A percentile compares a stretch with the other conserved stretches of the same genome.
Conservation (phyloP, 1,140 invertebrate genomes). For the Vollenhovia emeryi region DNA sequence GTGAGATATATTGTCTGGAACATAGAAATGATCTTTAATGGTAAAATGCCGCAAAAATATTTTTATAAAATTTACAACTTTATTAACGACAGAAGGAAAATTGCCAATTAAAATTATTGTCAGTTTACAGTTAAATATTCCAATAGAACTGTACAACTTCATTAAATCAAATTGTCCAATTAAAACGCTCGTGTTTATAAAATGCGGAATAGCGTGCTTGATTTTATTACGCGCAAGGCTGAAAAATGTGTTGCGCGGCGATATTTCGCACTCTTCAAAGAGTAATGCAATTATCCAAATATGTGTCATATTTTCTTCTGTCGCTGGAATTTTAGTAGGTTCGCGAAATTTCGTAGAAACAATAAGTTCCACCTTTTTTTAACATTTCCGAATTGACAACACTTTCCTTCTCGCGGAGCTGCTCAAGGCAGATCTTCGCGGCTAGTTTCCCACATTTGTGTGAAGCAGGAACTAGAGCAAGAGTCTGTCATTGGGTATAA, state of each 20-base stretch:
- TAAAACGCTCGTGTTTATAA: slow-evolving; percentile 58
- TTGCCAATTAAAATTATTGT: slow-evolving; percentile 57
- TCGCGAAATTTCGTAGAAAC: background rate
- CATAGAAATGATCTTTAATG: background rate
- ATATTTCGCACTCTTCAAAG: background rate
- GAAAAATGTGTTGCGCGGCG: background rate
- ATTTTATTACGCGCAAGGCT: slow-evolving; percentile 48
- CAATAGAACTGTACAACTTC: slow-evolving; percentile 50
- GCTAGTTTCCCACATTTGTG: background rate
- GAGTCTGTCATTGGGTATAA: slow-evolving; percentile 34
- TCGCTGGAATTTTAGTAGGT: background rate
- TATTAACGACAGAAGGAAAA: slow-evolving; percentile 11
- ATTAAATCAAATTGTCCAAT: slow-evolving; percentile 71
- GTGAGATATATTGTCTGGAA: background rate
- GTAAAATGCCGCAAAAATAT: slow-evolving; percentile 7
- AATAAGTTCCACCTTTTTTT: background rate
- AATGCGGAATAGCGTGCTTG: slow-evolving; percentile 24
- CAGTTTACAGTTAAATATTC: slow-evolving; percentile 58
- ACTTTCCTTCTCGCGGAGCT: background rate
- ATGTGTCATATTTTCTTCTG: background rate
- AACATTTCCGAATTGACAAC: slow-evolving; percentile 18
- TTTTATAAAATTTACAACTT: background rate
- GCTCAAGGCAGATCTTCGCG: slow-evolving; percentile 8
- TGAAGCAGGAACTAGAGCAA: background rate
- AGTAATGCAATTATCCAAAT: slow-evolving; percentile 21